Evolutionary conservation across 1,140 invertebrate genomes (phyloP), one percentile per base, ranked within the genome.

Genomic region (Macrobrachium nipponense): DNA sequence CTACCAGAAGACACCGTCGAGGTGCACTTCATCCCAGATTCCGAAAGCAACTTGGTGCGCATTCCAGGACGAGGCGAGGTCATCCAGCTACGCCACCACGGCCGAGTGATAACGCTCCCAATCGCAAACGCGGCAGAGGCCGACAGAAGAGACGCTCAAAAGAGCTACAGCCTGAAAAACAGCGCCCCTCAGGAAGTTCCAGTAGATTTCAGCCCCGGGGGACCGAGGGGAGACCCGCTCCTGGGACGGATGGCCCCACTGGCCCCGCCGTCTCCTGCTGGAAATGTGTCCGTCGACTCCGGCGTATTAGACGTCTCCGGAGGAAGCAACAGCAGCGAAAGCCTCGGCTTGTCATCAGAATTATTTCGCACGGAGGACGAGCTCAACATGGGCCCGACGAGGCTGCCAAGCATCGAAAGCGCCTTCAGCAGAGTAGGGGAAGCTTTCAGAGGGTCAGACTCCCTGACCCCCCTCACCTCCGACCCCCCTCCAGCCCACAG

Each of bases 371-470:
- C 73, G 43, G 80, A 86, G n/a, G 43, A 77, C 18, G 23, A 73
- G 44, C 61, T 84, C 7, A 76, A 36, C 72, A 43, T 15, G 60
- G 73, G 23, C 72, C 68, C 88, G 15, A 85, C 88, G 7, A 87
- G 80, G 70, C 62, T 89, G n/a, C 88, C 88, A 12, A 89, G 88
- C 64, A 89, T 89, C 70, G 88, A 89, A 73, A 87, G 85, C 62
- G 88, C 88, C 70, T 89, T 89, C 79, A 89, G 88, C n/a, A 68
- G 88, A 18, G 81, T 89, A 6, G 88, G 85, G 10, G 88, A 89
- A 20, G 83, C 78, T 36, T 88, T 88, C 82, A 51, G 79, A 14
- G 75, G 81, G 15, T 61, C 83, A 6, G 84, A 88, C 43, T 36
- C 44, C 58, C 23, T 61, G 18, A 76, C 60, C 5, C 36, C 59